Evolutionary conservation across 1,140 invertebrate genomes (phyloP).

Genomic region (Cherax quadricarinatus): DNA sequence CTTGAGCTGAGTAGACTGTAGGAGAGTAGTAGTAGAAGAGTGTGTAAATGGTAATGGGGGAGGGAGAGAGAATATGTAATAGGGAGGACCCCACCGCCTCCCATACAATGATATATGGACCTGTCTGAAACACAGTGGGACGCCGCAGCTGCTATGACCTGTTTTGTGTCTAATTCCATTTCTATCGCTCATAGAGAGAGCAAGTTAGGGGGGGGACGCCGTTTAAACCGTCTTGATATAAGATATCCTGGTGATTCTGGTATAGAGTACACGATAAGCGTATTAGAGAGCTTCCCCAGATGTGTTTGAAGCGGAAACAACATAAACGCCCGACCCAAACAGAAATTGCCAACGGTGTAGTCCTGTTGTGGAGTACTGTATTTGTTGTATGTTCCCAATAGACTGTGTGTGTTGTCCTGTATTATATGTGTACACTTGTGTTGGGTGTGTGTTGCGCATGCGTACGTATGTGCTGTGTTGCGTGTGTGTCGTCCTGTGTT

Average conservation of each 20-base stretch:
- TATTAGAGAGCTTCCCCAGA: conserved; percentile 45
- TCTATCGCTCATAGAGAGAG: conserved; percentile 53
- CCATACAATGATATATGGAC: conserved; percentile 68
- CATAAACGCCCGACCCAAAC: conserved; percentile 15
- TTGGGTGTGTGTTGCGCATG: too few species aligned
- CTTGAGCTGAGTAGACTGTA: background rate
- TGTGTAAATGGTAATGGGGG: background rate
- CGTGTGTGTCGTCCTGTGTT: too few species aligned
- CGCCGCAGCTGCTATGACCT: conserved; percentile 51
- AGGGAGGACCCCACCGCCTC: conserved; percentile 21
- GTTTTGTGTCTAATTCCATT: conserved; percentile 65
- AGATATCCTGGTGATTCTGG: conserved; percentile 58
- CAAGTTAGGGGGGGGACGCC: conserved; percentile 15
- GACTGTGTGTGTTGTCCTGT: background rate
- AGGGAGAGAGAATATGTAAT: background rate
- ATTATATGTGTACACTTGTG: too few species aligned
- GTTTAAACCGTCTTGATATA: conserved; percentile 49
- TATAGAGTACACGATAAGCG: conserved; percentile 61
- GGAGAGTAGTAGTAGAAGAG: background rate
- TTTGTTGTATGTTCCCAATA: background rate
- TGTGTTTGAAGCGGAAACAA: conserved; percentile 29
- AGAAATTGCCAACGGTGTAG: background rate
- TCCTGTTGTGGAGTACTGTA: conserved; percentile 1
- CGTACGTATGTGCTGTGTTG: too few species aligned
- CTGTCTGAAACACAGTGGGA: conserved; percentile 65